phyloP scores from a whole-genome alignment of 1,140 invertebrate genomes.

The Calephelis virginiensis region DNA sequence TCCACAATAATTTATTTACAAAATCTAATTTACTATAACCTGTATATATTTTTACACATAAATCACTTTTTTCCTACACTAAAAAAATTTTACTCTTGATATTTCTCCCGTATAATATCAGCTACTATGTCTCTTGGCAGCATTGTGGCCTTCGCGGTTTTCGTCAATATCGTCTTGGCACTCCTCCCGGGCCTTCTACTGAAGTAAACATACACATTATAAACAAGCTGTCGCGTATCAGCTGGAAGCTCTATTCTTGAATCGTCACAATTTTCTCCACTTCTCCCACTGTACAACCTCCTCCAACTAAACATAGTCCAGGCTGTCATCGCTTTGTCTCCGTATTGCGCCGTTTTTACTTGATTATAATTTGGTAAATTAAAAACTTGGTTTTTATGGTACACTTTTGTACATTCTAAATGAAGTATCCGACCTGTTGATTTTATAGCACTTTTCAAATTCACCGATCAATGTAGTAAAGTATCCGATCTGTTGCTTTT shows the following conservation, averaged over 20 bases:
- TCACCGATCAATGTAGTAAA: too few relatives aligned
- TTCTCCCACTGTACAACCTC: constrained; percentile 58
- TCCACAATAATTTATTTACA: too few relatives aligned
- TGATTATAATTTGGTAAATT: background rate
- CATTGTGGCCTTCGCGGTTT: constrained; percentile 69
- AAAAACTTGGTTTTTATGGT: background rate
- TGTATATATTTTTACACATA: background rate
- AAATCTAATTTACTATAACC: background rate
- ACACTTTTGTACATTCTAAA: constrained; percentile 5
- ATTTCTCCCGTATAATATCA: constrained; percentile 65
- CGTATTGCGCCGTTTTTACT: constrained; percentile 70
- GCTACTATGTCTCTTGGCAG: constrained; percentile 66
- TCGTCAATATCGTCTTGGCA: constrained; percentile 60
- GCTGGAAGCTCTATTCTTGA: constrained; percentile 56
- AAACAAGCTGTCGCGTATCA: constrained; percentile 67
- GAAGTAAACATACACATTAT: constrained; percentile 72
- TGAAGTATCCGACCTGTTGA: too few relatives aligned
- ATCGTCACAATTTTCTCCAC: constrained; percentile 45
- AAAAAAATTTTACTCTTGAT: constrained; percentile 39
- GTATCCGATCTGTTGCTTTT: too few relatives aligned
- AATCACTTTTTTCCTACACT: constrained; percentile 14
- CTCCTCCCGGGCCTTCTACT: constrained; percentile 59
- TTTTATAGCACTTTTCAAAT: too few relatives aligned
- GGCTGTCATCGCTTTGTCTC: constrained; percentile 71
- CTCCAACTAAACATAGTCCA: constrained; percentile 76